These are phyloP conservation scores for Psylliodes chrysocephalus DNA, from an alignment of 2,888 invertebrate genomes.

Conservation along the genomic window DNA sequence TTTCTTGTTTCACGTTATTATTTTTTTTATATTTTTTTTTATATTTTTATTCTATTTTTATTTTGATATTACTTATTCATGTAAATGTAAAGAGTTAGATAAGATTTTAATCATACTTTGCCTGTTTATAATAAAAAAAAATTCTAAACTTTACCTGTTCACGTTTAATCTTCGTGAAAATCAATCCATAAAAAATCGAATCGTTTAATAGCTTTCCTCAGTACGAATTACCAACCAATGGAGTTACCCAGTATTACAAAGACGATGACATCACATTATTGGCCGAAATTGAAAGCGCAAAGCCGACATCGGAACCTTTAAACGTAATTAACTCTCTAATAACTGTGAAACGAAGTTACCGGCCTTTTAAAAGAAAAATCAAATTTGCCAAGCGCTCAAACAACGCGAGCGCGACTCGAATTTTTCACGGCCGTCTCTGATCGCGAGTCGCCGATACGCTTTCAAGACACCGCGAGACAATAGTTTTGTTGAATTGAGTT, in stretches of 20 bases:
- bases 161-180: no score
- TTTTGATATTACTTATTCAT: no score
- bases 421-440: conserved; percentile 25
- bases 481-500: conserved; percentile 33
- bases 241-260: neutral
- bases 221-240: no score
- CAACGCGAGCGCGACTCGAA: conserved; percentile 1
- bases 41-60: no score
- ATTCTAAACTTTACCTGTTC: no score
- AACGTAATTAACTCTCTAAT: conserved; percentile 18
- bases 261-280: neutral
- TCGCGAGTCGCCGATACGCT: conserved; percentile 22
- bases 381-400: conserved; percentile 9
- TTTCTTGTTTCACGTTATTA: no score
- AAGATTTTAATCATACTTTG: no score
- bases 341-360: conserved; percentile 15
- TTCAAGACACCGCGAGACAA: conserved; percentile 27
- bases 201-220: no score
- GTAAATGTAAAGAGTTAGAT: no score
- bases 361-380: neutral
- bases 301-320: neutral
- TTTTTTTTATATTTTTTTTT: no score
- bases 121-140: no score
- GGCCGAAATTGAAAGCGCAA: neutral
- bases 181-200: no score